A percentile compares a stretch with the other conserved stretches of the same genome.
Evolutionary conservation across 92 coral and sea anemone species (phyloP).

Genomic region (Ricordea florida): DNA sequence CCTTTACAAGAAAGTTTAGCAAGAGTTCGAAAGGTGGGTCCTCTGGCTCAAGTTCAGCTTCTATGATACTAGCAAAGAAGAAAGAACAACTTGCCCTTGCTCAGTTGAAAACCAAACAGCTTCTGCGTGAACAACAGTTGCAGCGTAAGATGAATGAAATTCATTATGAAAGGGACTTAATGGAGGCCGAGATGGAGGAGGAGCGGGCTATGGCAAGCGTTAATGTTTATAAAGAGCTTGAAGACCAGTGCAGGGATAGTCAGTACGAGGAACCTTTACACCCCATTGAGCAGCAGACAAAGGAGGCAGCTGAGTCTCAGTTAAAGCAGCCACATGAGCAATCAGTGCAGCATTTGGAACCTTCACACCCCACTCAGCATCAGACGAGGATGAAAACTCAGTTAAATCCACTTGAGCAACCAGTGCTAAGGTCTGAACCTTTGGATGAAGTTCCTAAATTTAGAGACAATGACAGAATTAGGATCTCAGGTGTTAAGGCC

Average conservation of each 20-base stretch:
- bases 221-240: neutral
- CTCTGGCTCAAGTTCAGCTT: neutral
- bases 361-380: no score
- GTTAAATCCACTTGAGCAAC: neutral
- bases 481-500: no score
- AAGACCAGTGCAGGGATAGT: neutral
- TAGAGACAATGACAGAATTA: neutral
- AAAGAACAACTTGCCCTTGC: slow-evolving; percentile 2
- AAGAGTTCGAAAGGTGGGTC: neutral
- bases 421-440: neutral
- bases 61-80: neutral
- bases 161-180: neutral
- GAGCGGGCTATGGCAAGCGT: neutral
- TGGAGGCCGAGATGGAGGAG: slow-evolving; percentile 16
- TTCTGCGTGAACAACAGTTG: neutral
- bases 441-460: neutral
- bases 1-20: neutral
- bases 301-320: neutral
- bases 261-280: neutral
- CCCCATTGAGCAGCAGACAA: neutral
- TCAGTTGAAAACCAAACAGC: neutral
- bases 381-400: no score
- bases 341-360: no score
- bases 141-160: neutral
- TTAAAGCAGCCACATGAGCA: no score